These are phyloP conservation scores for Xylocampa areola DNA, from an alignment of 2,888 invertebrate genomes.

Conservation along the genomic window DNA sequence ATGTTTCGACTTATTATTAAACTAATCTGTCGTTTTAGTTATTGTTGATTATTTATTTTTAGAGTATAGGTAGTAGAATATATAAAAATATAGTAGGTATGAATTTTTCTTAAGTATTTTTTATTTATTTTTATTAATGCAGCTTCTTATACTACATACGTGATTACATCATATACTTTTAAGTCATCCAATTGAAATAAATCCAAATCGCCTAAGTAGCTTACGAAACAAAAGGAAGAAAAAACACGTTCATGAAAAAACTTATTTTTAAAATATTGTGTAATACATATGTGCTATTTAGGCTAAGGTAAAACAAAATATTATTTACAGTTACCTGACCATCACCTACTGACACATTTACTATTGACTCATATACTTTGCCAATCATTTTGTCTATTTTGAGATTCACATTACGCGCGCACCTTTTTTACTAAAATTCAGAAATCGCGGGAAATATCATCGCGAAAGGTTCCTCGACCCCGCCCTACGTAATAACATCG, in stretches of 20 bases:
- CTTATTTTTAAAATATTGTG: conserved; percentile 57
- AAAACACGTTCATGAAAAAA: conserved; percentile 59
- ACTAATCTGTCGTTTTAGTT: no score
- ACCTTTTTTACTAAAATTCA: conserved; percentile 56
- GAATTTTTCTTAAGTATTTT: no score
- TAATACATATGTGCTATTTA: conserved; percentile 63
- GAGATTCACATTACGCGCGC: conserved; percentile 68
- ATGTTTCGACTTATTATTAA: no score
- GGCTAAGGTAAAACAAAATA: conserved; percentile 82
- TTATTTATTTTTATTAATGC: no score
- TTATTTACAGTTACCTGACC: conserved; percentile 80
- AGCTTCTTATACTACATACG: no score
- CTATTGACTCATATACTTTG: conserved; percentile 74
- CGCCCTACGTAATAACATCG: conserved; percentile 80
- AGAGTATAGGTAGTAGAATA: no score
- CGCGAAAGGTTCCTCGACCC: conserved; percentile 70
- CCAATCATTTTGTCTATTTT: conserved; percentile 80
- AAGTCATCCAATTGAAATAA: conserved; percentile 1
- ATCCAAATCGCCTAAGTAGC: conserved; percentile 15
- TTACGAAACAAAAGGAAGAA: background rate
- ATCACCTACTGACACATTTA: conserved; percentile 86
- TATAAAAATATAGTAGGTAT: no score
- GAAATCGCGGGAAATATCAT: conserved; percentile 73
- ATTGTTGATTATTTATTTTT: no score
- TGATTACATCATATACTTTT: no score